These are phyloP conservation scores for Cyclina sinensis DNA, from an alignment of 1,140 invertebrate genomes.

Conservation along the genomic window DNA sequence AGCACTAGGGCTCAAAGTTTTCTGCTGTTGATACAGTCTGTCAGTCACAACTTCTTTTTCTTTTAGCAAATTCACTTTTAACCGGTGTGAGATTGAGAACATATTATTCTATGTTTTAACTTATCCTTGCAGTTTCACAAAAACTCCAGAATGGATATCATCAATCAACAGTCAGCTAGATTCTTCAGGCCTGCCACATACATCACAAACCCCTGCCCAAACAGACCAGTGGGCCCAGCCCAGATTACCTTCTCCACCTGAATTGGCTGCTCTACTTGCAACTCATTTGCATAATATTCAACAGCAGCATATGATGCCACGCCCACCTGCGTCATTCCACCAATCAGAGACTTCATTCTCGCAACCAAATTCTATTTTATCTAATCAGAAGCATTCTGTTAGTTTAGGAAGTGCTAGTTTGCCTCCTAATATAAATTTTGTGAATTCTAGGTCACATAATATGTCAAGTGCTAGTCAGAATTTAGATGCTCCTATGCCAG, in stretches of 20 bases:
- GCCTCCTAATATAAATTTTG: slow-evolving; percentile 26
- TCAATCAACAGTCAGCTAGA: slow-evolving; percentile 38
- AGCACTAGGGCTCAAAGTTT: too few species aligned
- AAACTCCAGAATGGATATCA: slow-evolving; percentile 58
- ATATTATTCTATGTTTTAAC: too few species aligned
- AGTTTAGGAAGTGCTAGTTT: slow-evolving; percentile 23
- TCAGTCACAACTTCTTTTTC: neutral
- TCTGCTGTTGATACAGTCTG: too few species aligned
- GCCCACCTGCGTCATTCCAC: neutral
- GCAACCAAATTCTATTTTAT: slow-evolving; percentile 9
- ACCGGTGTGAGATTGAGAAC: too few species aligned
- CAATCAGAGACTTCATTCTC: slow-evolving; percentile 50
- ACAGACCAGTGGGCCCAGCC: slow-evolving; percentile 1
- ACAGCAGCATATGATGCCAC: slow-evolving; percentile 25
- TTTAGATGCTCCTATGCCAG: neutral
- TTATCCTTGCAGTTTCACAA: slow-evolving; percentile 53
- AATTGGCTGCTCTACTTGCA: slow-evolving; percentile 39
- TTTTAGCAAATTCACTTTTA: too few species aligned
- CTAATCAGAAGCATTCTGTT: slow-evolving; percentile 45
- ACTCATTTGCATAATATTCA: slow-evolving; percentile 60
- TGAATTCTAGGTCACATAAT: neutral
- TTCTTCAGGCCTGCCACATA: neutral
- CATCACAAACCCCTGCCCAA: neutral
- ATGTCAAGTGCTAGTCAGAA: slow-evolving; percentile 8
- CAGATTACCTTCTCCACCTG: slow-evolving; percentile 16